A percentile compares a stretch with the other conserved stretches of the same genome.
Conservation (phyloP, 2,797 vertebrate genomes). For the Thunnus albacares region DNA sequence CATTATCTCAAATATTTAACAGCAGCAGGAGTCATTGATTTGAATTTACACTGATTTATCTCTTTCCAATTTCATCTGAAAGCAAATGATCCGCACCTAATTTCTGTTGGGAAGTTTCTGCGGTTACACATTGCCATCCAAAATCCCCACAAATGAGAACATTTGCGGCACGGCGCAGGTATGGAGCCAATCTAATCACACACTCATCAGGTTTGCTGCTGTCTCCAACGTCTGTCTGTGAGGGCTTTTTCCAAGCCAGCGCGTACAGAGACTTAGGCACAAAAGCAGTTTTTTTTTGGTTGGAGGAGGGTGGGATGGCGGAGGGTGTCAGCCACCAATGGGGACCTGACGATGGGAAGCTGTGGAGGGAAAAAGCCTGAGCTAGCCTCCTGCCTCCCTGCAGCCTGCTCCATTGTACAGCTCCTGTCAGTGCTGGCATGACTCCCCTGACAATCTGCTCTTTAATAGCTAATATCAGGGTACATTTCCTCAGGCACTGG, state of each 20-base stretch:
- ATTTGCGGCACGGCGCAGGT: conserved; percentile 50
- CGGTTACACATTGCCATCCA: conserved; percentile 7
- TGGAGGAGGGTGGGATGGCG: background rate
- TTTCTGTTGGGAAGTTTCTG: conserved; percentile 54
- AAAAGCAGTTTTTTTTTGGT: conserved; percentile 1
- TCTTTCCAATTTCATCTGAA: conserved; percentile 47
- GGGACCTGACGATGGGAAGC: conserved; percentile 36
- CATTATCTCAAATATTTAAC: conserved; percentile 36
- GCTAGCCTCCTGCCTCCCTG: conserved; percentile 56
- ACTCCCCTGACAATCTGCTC: conserved; percentile 88
- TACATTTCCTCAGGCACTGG: conserved; percentile 88
- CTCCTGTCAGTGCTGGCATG: conserved; percentile 81
- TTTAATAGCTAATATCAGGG: conserved; percentile 90
- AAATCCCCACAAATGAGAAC: conserved; percentile 45
- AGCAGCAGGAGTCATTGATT: conserved; percentile 38
- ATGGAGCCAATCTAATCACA: conserved; percentile 53
- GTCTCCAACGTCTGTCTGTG: conserved; percentile 34
- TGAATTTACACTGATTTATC: conserved; percentile 53
- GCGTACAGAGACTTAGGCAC: conserved; percentile 19
- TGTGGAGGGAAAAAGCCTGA: conserved; percentile 26
- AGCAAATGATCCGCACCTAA: conserved; percentile 61
- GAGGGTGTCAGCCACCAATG: conserved; percentile 6
- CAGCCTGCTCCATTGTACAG: conserved; percentile 73
- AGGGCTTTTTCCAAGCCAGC: conserved; percentile 49
- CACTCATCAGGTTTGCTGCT: conserved; percentile 52